Evolutionary conservation across 2,113 vertebrate genomes (phyloP).

Genomic region (Hippolais icterina): DNA sequence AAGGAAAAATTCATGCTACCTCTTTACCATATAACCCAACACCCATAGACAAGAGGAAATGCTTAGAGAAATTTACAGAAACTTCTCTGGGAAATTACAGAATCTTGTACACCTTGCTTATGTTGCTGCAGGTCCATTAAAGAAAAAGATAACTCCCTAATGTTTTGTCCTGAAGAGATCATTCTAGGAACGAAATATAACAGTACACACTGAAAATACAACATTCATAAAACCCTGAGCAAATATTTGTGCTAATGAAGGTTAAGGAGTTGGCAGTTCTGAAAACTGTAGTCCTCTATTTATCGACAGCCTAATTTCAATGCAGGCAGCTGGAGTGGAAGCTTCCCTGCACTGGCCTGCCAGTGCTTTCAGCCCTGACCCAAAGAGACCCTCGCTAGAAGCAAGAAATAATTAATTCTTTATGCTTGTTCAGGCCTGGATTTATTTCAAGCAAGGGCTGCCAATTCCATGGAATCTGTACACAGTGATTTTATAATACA

Average conservation of each 20-base stretch:
- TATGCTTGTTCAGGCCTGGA: slow-evolving; percentile 53
- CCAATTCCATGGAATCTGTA: slow-evolving; percentile 47
- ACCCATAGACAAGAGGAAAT: not conserved
- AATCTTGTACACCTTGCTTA: not conserved
- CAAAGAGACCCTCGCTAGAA: slow-evolving; percentile 66
- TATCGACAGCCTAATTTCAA: slow-evolving; percentile 16
- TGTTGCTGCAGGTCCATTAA: not conserved
- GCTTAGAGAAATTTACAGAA: not conserved
- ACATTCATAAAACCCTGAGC: slow-evolving; percentile 52
- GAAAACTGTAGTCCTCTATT: slow-evolving; percentile 63
- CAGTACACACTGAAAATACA: slow-evolving; percentile 17
- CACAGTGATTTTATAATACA: slow-evolving; percentile 46
- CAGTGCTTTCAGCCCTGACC: slow-evolving; percentile 43
- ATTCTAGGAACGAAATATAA: not conserved
- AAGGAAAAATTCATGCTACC: slow-evolving; percentile 32
- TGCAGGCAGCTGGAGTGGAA: slow-evolving; percentile 29
- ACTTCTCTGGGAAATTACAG: not conserved
- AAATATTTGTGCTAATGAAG: slow-evolving; percentile 73
- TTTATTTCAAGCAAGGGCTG: slow-evolving; percentile 55
- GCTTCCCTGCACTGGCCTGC: not conserved
- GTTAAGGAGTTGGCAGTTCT: slow-evolving; percentile 59
- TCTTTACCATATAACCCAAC: slow-evolving; percentile 9
- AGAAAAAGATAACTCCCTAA: not conserved
- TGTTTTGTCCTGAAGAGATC: not conserved
- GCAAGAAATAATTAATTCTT: slow-evolving; percentile 69